A percentile compares a stretch with the other conserved stretches of the same genome.
Conservation (phyloP, 1,140 invertebrate genomes). For the Leptestheria dahalacensis region DNA sequence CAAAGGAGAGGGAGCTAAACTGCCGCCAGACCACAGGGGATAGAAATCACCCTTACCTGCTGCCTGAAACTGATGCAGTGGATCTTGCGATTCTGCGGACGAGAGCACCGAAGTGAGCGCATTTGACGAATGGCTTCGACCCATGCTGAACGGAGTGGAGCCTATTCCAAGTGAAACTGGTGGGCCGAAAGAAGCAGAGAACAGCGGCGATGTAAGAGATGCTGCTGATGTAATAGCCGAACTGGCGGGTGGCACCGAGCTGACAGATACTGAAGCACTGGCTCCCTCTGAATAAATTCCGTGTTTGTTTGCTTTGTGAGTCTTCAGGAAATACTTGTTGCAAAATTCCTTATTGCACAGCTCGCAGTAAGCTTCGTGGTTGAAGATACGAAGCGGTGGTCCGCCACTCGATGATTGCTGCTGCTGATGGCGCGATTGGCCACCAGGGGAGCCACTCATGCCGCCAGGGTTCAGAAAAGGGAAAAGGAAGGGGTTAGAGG, state of each 20-base stretch:
- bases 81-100: slow-evolving; percentile 24
- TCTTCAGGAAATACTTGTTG: slow-evolving; percentile 99
- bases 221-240: slow-evolving; percentile 17
- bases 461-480: slow-evolving; percentile 30
- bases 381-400: slow-evolving; percentile 66
- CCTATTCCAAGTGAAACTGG: slow-evolving; percentile 13
- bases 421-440: not conserved
- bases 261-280: not conserved
- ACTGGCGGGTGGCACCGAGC: slow-evolving; percentile 4
- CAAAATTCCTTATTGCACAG: slow-evolving; percentile 98
- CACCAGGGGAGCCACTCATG: slow-evolving; percentile 29
- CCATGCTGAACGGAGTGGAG: not conserved
- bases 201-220: slow-evolving; percentile 10
- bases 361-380: slow-evolving; percentile 82
- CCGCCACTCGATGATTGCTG: slow-evolving; percentile 17
- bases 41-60: not conserved
- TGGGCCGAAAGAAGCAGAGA: slow-evolving; percentile 11
- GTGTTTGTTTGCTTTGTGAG: slow-evolving; percentile 89
- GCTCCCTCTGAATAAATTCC: slow-evolving; percentile 41
- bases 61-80: not conserved
- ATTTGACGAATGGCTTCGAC: slow-evolving; percentile 1
- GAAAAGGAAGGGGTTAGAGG: slow-evolving; percentile 22
- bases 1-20: not conserved
- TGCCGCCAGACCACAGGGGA: slow-evolving; percentile 1
- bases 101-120: slow-evolving; percentile 15